Evolutionary conservation across 2,113 vertebrate species (phyloP).

Genomic region (Globicephala melas): DNA sequence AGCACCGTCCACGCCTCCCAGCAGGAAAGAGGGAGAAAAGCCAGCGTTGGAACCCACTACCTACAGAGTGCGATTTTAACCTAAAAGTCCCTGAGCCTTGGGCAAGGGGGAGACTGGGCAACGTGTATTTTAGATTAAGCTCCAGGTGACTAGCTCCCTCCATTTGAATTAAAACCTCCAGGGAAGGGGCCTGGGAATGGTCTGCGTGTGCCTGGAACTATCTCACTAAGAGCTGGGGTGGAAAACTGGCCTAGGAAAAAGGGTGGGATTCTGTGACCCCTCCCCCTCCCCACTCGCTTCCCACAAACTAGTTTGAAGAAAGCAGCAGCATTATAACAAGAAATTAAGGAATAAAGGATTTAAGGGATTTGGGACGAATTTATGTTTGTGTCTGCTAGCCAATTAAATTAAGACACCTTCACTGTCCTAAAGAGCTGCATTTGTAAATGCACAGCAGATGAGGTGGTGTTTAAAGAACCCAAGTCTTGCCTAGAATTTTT

Average conservation of each 20-base stretch:
- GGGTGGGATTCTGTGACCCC: neutral
- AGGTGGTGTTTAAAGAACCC: neutral
- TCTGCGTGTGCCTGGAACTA: neutral
- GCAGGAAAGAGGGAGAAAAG: conserved; percentile 47
- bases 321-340: neutral
- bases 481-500: neutral
- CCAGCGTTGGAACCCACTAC: conserved; percentile 13
- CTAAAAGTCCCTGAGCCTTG: neutral
- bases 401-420: conserved; percentile 17
- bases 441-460: neutral
- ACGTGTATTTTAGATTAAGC: neutral
- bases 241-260: neutral
- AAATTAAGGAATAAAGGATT: conserved; percentile 13
- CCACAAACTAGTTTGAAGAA: neutral
- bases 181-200: neutral
- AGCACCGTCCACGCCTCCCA: conserved; percentile 51
- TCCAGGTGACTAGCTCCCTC: neutral
- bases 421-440: neutral
- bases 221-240: neutral
- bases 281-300: neutral
- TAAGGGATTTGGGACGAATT: neutral
- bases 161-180: neutral
- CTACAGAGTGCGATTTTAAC: neutral
- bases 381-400: neutral
- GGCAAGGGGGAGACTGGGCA: neutral